Base-by-base conservation (phyloP, 2,113 vertebrate species). In the Tauraco erythrolophus region DNA sequence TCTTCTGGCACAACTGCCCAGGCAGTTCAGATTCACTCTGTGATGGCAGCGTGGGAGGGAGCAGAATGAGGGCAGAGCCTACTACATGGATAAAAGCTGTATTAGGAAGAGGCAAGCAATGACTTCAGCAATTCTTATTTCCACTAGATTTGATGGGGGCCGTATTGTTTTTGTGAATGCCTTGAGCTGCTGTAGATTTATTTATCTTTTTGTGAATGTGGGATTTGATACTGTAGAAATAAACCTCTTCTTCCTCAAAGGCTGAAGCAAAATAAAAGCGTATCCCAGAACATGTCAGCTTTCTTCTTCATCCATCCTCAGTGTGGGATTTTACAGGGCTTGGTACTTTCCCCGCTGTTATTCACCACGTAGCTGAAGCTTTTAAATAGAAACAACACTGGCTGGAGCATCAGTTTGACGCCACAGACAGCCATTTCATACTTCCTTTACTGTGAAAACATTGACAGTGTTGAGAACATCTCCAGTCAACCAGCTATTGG, bases 11-110 rank as follows among this genome's bases (percentile, higher is more conserved):
- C 24, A 48, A 23, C 8, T 41, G 45, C 74, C 84, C 2, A 4
- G 60, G 23, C 27, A 39, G 23, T 31, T 88, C 35, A 82, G 57
- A 11, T 11, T 57, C 3, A 9, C 30, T 43, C 39, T 58, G 45
- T 1, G 3, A 16, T 31, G 68, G 24, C 60, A 81, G 11, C 6
- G 2, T 46, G 65, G 80, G 31, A 74, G 25, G 70, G 30, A 75
- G n/a, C 39, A 61, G 62, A 9, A n/a, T 0, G 3, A 45, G 64
- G 70, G 28, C 56, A 87, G 61, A 78, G 25, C 35, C 72, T 68
- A 22, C n/a, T 4, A 7, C 41, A 10, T 0, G 0, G 31, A 31
- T 35, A 39, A 58, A 65, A 5, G 21, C 18, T 58, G 6, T 33
- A 1, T 11, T 35, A 43, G 12, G 7, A 68, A 56, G 30, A 87